These are phyloP conservation scores for Cettia cetti DNA, from an alignment of 2,113 vertebrate genomes.

Conservation along the genomic window DNA sequence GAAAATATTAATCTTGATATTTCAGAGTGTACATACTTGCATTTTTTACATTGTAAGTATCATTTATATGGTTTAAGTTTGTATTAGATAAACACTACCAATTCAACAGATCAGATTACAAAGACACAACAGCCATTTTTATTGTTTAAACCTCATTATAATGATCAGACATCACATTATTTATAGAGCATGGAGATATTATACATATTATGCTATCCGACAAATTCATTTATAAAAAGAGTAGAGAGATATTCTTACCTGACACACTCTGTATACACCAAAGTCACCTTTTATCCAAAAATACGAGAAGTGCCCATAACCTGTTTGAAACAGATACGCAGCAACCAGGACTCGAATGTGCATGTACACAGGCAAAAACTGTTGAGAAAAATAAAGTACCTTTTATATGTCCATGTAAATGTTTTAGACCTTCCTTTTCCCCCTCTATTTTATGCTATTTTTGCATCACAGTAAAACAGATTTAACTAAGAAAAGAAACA, in stretches of 20 bases:
- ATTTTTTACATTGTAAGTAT: neutral
- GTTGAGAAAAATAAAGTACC: constrained; percentile 30
- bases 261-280: constrained; percentile 93
- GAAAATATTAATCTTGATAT: neutral
- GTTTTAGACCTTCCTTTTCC: neutral
- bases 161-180: neutral
- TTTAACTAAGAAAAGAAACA: neutral
- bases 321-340: constrained; percentile 96
- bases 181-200: neutral
- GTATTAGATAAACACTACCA: neutral
- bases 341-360: constrained; percentile 95
- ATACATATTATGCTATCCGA: neutral
- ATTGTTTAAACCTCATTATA: neutral
- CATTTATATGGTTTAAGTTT: neutral
- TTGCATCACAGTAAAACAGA: neutral
- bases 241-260: constrained; percentile 73
- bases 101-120: neutral
- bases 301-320: constrained; percentile 97
- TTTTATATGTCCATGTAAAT: neutral
- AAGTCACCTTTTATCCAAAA: constrained; percentile 99
- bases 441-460: neutral
- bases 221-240: neutral
- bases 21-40: neutral
- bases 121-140: neutral
- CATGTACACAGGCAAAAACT: constrained; percentile 99